Conservation (phyloP, 2,797 vertebrate species). For the Eulemur albifrons region DNA sequence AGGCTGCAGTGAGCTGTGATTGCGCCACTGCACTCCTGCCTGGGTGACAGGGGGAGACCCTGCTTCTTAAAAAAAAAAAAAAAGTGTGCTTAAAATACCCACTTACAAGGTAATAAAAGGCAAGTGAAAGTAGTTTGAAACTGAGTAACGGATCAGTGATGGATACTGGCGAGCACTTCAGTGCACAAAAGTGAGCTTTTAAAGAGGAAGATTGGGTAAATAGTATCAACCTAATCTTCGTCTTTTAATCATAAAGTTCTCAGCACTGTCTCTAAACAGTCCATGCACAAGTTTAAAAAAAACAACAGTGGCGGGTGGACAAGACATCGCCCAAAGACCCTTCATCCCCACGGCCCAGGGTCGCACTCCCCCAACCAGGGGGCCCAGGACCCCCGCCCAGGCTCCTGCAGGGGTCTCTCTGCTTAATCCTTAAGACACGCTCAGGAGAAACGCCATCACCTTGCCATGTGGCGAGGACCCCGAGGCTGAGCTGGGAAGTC, state of each 20-base stretch:
- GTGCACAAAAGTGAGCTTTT: background rate
- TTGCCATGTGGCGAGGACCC: background rate
- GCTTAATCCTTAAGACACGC: no score
- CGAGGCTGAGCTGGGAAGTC: background rate
- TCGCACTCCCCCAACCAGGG: background rate
- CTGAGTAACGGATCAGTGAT: accelerated
- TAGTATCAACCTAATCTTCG: no score
- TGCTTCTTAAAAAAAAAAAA: background rate
- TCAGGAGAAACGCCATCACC: accelerated
- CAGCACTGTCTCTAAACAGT: background rate
- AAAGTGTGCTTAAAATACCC: accelerated
- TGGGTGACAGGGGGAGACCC: background rate
- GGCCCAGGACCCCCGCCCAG: background rate
- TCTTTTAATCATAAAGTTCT: background rate
- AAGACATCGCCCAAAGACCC: background rate
- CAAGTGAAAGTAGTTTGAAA: accelerated
- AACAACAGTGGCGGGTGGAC: no score
- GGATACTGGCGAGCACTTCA: accelerated
- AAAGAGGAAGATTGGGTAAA: background rate
- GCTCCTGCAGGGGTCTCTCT: accelerated
- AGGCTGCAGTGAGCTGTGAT: background rate
- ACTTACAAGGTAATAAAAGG: accelerated
- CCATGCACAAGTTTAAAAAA: background rate
- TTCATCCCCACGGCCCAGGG: accelerated
- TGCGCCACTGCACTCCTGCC: background rate